Evolutionary conservation across 2,888 invertebrate species (phyloP).

Genomic region (Leucania comma): DNA sequence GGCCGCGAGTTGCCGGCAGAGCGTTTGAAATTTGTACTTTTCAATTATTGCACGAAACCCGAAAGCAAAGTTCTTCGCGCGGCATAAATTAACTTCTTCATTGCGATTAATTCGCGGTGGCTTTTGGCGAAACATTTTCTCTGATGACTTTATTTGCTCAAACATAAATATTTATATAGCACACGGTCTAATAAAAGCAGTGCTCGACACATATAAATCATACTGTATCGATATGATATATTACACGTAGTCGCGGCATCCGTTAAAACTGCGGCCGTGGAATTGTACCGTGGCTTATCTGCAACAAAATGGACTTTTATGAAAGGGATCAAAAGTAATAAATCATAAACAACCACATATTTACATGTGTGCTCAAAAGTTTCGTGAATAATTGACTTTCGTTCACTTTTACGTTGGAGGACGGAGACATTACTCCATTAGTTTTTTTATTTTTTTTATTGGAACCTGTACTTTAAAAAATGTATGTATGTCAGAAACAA

Average conservation of each 20-base stretch:
- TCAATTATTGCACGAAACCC: slow-evolving; percentile 78
- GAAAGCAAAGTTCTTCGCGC: slow-evolving; percentile 75
- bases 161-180: slow-evolving; percentile 67
- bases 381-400: slow-evolving; percentile 45
- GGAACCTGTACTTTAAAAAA: slow-evolving; percentile 2
- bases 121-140: slow-evolving; percentile 72
- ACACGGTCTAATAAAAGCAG: slow-evolving; percentile 68
- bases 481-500: slow-evolving; percentile 2
- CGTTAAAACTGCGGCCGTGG: slow-evolving; percentile 73
- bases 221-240: slow-evolving; percentile 77
- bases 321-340: slow-evolving; percentile 62
- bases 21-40: slow-evolving; percentile 79
- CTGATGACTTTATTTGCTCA: slow-evolving; percentile 66
- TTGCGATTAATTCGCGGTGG: slow-evolving; percentile 75
- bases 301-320: slow-evolving; percentile 71
- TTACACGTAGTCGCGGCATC: slow-evolving; percentile 70
- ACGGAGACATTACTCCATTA: slow-evolving; percentile 5
- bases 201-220: slow-evolving; percentile 71
- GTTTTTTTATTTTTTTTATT: slow-evolving; percentile 4
- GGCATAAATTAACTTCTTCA: slow-evolving; percentile 80
- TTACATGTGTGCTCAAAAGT: slow-evolving; percentile 48
- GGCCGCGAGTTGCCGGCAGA: slow-evolving; percentile 67
- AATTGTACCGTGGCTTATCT: slow-evolving; percentile 74
- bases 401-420: slow-evolving; percentile 7
- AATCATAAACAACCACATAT: slow-evolving; percentile 57